phyloP scores from a whole-genome alignment of 2,888 invertebrate species.

The Rhagonycha fulva region DNA sequence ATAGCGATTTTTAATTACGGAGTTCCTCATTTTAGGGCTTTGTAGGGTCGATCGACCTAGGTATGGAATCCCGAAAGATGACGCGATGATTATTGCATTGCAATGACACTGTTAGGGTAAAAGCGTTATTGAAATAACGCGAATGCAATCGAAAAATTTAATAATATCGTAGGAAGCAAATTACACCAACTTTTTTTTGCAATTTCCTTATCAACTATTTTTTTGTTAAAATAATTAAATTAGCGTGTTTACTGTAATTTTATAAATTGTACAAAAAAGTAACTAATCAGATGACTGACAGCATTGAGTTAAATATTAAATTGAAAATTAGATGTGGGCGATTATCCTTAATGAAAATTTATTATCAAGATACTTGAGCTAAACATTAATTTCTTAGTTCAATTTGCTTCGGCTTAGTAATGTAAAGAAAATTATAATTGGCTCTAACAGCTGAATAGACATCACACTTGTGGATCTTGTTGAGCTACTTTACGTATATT shows the following conservation, averaged over 20 bases:
- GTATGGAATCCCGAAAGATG: slow-evolving; percentile 20
- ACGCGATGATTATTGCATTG: slow-evolving; percentile 18
- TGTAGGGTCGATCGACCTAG: slow-evolving; percentile 28
- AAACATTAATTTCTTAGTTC: neutral
- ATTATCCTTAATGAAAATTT: neutral
- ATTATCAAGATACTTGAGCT: neutral
- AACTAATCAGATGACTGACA: neutral
- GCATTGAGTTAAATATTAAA: neutral
- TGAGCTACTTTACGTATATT: neutral
- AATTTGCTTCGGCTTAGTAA: neutral
- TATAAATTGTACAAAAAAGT: neutral
- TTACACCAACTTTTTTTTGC: neutral
- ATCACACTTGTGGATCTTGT: slow-evolving; percentile 2
- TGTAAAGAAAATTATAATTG: slow-evolving; percentile 2
- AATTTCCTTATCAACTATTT: neutral
- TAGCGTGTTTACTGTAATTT: neutral
- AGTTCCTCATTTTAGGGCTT: slow-evolving; percentile 29
- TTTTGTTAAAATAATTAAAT: neutral
- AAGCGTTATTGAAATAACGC: slow-evolving; percentile 15
- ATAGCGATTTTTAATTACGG: slow-evolving; percentile 43
- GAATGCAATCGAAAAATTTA: slow-evolving; percentile 7
- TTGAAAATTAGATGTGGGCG: neutral
- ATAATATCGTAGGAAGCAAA: neutral
- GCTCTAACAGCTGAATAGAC: neutral
- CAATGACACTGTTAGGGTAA: slow-evolving; percentile 15